Evolutionary conservation across 2,113 vertebrate species (phyloP).

Genomic region (Pseudolaguvia tuberculata): DNA sequence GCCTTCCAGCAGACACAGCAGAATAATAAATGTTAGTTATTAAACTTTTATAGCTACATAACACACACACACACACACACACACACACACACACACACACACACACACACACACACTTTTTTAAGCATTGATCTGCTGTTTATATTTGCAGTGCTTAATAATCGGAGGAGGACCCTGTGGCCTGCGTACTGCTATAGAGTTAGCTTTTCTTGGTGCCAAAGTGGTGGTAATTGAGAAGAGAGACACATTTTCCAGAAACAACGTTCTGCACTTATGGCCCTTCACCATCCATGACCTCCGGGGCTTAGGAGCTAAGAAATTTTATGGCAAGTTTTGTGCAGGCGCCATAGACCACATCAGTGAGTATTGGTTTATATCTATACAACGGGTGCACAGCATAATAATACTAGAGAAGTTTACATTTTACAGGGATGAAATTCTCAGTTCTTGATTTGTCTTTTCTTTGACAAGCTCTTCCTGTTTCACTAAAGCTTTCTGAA

Average conservation of each 20-base stretch:
- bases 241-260: conserved; percentile 93
- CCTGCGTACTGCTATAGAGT: conserved; percentile 89
- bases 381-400: no score
- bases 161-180: conserved; percentile 93
- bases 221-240: conserved; percentile 93
- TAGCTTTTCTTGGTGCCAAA: conserved; percentile 89
- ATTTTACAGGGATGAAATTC: conserved; percentile 1
- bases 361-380: conserved; percentile 68
- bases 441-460: conserved; percentile 25
- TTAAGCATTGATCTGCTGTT: no score
- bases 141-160: conserved; percentile 81
- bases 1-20: no score
- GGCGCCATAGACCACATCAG: conserved; percentile 98
- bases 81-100: no score
- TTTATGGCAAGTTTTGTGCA: conserved; percentile 95
- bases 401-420: background rate
- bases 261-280: conserved; percentile 95
- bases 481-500: background rate
- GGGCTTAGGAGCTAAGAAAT: conserved; percentile 93
- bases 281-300: conserved; percentile 95
- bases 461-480: conserved; percentile 3
- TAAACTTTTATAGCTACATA: no score
- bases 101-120: no score
- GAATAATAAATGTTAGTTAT: no score
- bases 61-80: no score